A percentile compares a stretch with the other conserved stretches of the same genome.
phyloP scores from a whole-genome alignment of 2,797 vertebrate genomes.

The Spheniscus humboldti region DNA sequence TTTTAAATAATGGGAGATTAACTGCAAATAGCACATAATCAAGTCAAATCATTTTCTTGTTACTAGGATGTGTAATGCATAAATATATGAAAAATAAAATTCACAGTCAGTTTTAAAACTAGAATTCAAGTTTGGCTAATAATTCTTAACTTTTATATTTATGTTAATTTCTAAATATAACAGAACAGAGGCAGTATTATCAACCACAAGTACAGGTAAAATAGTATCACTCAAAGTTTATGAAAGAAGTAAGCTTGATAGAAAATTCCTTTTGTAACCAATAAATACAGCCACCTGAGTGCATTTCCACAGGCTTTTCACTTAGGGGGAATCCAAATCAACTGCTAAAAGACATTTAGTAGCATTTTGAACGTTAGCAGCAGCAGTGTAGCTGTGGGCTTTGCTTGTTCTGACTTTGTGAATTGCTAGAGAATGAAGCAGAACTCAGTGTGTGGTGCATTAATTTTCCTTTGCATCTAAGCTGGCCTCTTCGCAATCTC shows the following conservation, averaged over 20 bases:
- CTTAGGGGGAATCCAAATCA: conserved; percentile 67
- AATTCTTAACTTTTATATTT: conserved; percentile 73
- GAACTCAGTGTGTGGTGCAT: conserved; percentile 72
- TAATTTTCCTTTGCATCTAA: conserved; percentile 69
- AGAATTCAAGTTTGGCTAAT: conserved; percentile 84
- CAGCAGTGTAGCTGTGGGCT: conserved; percentile 68
- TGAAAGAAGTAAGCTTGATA: conserved; percentile 81
- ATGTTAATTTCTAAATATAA: conserved; percentile 76
- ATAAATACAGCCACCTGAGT: conserved; percentile 87
- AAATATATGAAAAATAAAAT: conserved; percentile 84
- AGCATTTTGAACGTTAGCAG: conserved; percentile 73
- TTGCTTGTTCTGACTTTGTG: conserved; percentile 72
- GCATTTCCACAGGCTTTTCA: conserved; percentile 79
- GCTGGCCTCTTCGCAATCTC: conserved; percentile 71
- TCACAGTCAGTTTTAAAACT: conserved; percentile 82
- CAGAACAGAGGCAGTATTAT: conserved; percentile 75
- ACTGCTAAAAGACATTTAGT: conserved; percentile 68
- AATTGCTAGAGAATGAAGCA: conserved; percentile 78
- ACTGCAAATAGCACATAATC: conserved; percentile 73
- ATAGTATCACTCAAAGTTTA: conserved; percentile 72
- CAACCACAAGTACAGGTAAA: conserved; percentile 75
- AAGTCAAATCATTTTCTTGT: conserved; percentile 64
- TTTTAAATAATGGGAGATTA: conserved; percentile 74
- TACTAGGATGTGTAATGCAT: conserved; percentile 76
- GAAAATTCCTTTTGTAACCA: conserved; percentile 81